A percentile compares a stretch with the other conserved stretches of the same genome.
These are phyloP conservation scores for Manis crassicaudata DNA, from an alignment of 2,797 vertebrate species.

Conservation along the genomic window DNA sequence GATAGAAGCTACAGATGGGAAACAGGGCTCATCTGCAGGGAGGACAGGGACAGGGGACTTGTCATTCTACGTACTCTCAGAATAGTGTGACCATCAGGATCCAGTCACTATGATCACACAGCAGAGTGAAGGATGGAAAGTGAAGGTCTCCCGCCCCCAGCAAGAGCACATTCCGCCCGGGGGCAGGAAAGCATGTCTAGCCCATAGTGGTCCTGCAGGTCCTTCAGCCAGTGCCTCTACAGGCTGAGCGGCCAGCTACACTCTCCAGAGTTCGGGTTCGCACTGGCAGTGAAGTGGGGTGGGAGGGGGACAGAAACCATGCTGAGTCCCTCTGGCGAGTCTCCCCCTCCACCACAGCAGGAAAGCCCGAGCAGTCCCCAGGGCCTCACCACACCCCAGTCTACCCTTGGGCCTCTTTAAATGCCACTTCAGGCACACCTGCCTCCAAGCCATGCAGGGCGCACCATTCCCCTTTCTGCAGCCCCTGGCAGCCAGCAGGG, in stretches of 20 bases:
- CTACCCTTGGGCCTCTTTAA: neutral
- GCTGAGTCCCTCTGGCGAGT: no score
- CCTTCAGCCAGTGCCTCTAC: neutral
- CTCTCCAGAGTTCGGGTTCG: no score
- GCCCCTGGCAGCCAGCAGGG: neutral
- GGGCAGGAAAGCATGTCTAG: neutral
- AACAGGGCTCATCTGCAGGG: no score
- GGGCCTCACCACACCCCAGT: neutral
- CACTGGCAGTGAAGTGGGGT: neutral
- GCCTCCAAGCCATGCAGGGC: neutral
- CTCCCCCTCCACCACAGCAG: neutral
- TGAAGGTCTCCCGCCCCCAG: neutral
- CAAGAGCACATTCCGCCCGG: neutral
- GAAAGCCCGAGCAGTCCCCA: no score
- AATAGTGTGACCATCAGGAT: neutral
- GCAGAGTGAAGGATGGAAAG: neutral
- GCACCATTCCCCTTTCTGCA: neutral
- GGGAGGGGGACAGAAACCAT: neutral
- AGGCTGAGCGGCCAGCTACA: neutral
- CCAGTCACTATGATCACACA: neutral
- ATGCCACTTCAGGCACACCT: neutral
- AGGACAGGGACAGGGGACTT: neutral
- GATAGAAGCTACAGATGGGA: neutral
- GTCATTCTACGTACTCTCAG: neutral
- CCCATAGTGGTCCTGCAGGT: neutral